Evolutionary conservation across 2,888 invertebrate species (phyloP), one percentile per base, ranked within the genome.

Genomic region (Drosophila tripunctata): DNA sequence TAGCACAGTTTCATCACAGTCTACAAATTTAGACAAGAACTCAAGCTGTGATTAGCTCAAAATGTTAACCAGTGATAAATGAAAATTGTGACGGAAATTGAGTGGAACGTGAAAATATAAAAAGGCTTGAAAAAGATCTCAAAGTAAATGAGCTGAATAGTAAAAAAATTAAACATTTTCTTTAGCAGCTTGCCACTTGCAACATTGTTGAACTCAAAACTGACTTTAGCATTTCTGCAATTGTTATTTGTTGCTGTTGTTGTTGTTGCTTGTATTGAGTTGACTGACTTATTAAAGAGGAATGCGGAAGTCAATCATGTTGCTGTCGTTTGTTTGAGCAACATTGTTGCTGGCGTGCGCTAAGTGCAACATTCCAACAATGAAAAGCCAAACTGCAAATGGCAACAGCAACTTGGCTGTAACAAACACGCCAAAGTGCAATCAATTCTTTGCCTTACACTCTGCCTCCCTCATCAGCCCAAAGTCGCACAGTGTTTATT

Each of bases 391-490:
- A 69, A 54, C 56, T 51, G 54, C 67, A 71, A 73, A 61, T 68
- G 55, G 62, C 74, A 60, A 31, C 47, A 54, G 12, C 61, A 55
- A 24, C 45, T 19, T 36, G 12, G 15, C 15, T 36, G 50, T 4
- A 62, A 56, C 41, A 67, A 71, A 67, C 74, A 77, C 78, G 75
- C 75, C 76, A 76, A 74, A 74, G 58, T 54, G 77, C 78, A 78
- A 73, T 75, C 67, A 83, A 68, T 61, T 67, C 64, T 52, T 55
- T 54, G 22, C 57, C 55, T 30, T 48, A 41, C 27, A 27, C 15
- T 19, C 4, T 19, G 27, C 21, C 14, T 30, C 33, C 17, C 44
- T 19, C 27, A 10, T 10, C 10, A 5, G 33, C 31, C 40, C 67
- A 30, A n/a, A n/a, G n/a, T 31, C 38, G 31, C n/a, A 8, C 48